phyloP scores from a whole-genome alignment of 2,888 invertebrate species.

The Sycophila texana region DNA sequence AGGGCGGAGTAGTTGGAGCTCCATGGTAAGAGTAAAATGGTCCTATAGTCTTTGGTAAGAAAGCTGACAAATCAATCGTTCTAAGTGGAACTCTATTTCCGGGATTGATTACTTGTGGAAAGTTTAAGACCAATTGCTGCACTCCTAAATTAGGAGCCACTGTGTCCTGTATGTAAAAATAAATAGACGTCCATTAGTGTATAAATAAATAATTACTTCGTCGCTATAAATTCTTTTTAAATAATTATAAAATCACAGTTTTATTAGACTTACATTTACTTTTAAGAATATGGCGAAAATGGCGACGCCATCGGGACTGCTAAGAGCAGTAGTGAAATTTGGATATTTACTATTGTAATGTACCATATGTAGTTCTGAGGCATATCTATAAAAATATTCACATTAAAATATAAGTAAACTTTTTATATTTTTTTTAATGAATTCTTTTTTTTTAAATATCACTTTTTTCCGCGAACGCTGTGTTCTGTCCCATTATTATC shows the following conservation, averaged over 20 bases:
- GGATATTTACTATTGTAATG: slow-evolving; percentile 17
- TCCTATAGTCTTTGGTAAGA: neutral
- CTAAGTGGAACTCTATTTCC: neutral
- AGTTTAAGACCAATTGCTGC: neutral
- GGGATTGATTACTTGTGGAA: neutral
- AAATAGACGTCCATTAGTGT: neutral
- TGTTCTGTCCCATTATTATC: slow-evolving; percentile 33
- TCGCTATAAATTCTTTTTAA: neutral
- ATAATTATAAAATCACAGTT: neutral
- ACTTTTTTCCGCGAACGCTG: slow-evolving; percentile 36
- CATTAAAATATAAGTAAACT: too few species aligned
- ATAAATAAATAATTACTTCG: neutral
- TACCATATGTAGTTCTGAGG: slow-evolving; percentile 29
- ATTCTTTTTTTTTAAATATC: neutral
- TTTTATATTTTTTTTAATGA: too few species aligned
- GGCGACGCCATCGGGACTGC: neutral
- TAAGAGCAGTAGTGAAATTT: neutral
- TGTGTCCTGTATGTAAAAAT: neutral
- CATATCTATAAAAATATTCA: slow-evolving; percentile 5
- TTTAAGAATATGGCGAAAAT: slow-evolving; percentile 3
- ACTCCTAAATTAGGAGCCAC: slow-evolving; percentile 7
- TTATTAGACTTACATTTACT: neutral
- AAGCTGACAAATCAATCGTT: neutral
- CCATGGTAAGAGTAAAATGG: slow-evolving; percentile 26
- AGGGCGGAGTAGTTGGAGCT: slow-evolving; percentile 29